Evolutionary conservation across 2,797 vertebrate genomes (phyloP), one percentile per base, ranked within the genome.

Genomic region (Antennarius maculatus): DNA sequence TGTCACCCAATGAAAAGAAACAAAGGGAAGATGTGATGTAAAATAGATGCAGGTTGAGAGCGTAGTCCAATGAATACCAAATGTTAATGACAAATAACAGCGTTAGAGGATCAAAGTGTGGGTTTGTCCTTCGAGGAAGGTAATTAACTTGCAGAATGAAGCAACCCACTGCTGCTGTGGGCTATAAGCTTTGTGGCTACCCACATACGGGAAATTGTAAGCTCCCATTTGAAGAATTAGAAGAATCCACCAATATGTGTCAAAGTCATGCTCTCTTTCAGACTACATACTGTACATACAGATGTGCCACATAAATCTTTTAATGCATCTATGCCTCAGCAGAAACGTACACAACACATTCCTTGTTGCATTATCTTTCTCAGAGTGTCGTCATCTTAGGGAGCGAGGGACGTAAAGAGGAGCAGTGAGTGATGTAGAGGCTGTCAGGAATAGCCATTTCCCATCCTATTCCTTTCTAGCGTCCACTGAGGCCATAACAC

Each of bases 371-470:
- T 84, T 70, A 77, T 69, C 69, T 54, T 82, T 71, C 27, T 7
- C 54, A 34, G n/a, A 60, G 47, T 79, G 79, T 79, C 60, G 34
- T 82, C 77, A 76, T 71, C 76, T 73, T 41, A 78, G 59, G 53
- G 55, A 66, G 50, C 18, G 58, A 76, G 63, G 50, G 45, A 61
- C 46, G 28, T 58, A 34, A 51, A 42, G 57, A 68, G 55, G 69
- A 55, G 53, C 46, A 42, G 48, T 62, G 71, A 61, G 49, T 85
- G 82, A 80, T 84, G 64, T 60, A 77, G 64, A 65, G 63, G 71
- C 57, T 83, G 79, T 80, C 83, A 81, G 63, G 62, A 74, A 76
- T 68, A 64, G 82, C 67, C 60, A 78, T 65, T 55, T 76, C 66
- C 68, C 63, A 66, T 75, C 78, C 79, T 52, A 43, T 72, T 80